phyloP scores from a whole-genome alignment of 2,113 vertebrate genomes.

The Ophiodon elongatus region DNA sequence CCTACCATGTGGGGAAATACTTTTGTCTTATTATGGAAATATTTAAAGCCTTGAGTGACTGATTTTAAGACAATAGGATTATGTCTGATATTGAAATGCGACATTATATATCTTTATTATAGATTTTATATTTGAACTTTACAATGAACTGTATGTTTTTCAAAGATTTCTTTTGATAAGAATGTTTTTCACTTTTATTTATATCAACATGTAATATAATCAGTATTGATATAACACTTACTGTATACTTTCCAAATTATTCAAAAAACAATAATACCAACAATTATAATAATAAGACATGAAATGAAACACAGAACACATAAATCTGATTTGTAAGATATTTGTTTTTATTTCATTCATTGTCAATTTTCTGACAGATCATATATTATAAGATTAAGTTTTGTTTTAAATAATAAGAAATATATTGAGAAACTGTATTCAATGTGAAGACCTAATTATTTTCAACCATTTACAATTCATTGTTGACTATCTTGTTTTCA shows the following conservation, averaged over 20 bases:
- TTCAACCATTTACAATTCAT: too few species aligned
- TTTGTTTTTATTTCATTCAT: too few species aligned
- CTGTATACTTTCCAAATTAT: neutral
- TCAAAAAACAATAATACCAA: too few species aligned
- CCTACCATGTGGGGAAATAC: slow-evolving; percentile 4
- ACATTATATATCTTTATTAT: neutral
- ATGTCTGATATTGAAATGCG: slow-evolving; percentile 8
- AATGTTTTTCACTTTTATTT: neutral
- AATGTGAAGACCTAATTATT: too few species aligned
- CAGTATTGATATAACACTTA: neutral
- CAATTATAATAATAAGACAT: neutral
- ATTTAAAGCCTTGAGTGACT: slow-evolving; percentile 25
- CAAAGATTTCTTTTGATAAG: neutral
- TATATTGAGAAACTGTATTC: neutral
- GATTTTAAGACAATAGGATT: slow-evolving; percentile 12
- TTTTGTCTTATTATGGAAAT: slow-evolving; percentile 10
- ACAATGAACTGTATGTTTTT: neutral
- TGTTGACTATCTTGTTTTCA: too few species aligned
- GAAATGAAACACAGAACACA: neutral
- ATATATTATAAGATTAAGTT: neutral
- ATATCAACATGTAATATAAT: neutral
- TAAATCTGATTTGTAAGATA: neutral
- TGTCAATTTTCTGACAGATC: too few species aligned
- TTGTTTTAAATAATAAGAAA: neutral
- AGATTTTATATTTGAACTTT: neutral